Evolutionary conservation across 2,113 vertebrate species (phyloP).

Genomic region (Eubucco bourcierii): DNA sequence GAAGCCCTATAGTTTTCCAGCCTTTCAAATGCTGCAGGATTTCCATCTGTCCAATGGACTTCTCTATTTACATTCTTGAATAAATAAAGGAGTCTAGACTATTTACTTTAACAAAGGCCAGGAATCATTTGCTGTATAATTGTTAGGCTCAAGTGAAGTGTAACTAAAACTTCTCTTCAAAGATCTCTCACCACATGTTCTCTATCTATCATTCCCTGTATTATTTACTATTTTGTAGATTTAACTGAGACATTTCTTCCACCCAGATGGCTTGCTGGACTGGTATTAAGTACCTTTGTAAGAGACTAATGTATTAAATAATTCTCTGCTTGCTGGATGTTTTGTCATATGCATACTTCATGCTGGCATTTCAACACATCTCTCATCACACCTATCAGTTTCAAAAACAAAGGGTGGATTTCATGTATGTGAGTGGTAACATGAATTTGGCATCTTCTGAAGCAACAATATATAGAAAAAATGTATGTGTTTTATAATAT

Average conservation of each 20-base stretch:
- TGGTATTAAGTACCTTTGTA: neutral
- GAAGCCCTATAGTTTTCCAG: slow-evolving; percentile 59
- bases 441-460: neutral
- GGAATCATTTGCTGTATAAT: slow-evolving; percentile 65
- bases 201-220: slow-evolving; percentile 49
- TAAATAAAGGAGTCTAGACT: slow-evolving; percentile 58
- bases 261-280: slow-evolving; percentile 58
- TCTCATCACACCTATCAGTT: neutral
- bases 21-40: slow-evolving; percentile 65
- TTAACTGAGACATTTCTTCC: slow-evolving; percentile 62
- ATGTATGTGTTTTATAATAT: neutral
- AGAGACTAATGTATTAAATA: neutral
- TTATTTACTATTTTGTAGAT: slow-evolving; percentile 61
- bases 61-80: slow-evolving; percentile 75
- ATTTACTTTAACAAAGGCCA: slow-evolving; percentile 72
- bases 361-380: neutral
- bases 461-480: neutral
- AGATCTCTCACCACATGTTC: slow-evolving; percentile 65
- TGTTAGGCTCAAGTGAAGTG: slow-evolving; percentile 64
- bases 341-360: neutral
- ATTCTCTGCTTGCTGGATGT: neutral
- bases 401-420: neutral
- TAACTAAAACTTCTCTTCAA: slow-evolving; percentile 67
- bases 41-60: slow-evolving; percentile 74
- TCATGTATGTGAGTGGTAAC: neutral